Percentiles rank a stretch among this genome's conserved stretches.
phyloP scores from a whole-genome alignment of 2,888 invertebrate genomes.

The Eueremaeus valkanovi region DNA sequence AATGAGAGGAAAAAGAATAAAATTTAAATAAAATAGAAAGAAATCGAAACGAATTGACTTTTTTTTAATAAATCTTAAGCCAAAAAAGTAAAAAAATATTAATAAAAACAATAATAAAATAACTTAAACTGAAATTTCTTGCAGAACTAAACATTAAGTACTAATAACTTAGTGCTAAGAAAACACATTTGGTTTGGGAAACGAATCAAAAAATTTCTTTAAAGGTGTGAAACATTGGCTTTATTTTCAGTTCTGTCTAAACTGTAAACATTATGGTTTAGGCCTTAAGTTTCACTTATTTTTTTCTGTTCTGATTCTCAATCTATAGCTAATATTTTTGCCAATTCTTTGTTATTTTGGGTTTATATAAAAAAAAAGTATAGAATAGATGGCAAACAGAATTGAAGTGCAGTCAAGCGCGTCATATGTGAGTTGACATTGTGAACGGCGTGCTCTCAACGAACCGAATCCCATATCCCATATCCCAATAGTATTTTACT shows the following conservation, averaged over 20 bases:
- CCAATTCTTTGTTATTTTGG: constrained; percentile 8
- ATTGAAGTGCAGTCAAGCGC: constrained; percentile 33
- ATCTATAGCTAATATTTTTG: not conserved
- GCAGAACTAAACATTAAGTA: too few species aligned
- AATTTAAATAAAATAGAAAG: not conserved
- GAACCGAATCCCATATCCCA: constrained; percentile 24
- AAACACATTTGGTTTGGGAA: too few species aligned
- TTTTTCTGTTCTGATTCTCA: not conserved
- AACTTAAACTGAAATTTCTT: too few species aligned
- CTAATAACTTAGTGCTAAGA: too few species aligned
- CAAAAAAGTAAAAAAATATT: not conserved
- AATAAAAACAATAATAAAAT: not conserved
- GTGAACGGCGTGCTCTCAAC: constrained; percentile 21
- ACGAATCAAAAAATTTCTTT: too few species aligned
- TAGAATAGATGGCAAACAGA: not conserved
- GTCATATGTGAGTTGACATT: constrained; percentile 28
- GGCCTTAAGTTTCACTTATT: not conserved
- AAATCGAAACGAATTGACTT: too few species aligned
- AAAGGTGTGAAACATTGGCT: not conserved
- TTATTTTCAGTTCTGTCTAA: not conserved
- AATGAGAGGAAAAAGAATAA: not conserved
- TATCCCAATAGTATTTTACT: constrained; percentile 20
- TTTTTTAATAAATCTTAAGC: not conserved
- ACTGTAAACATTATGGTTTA: not conserved
- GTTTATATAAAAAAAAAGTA: constrained; percentile 3